Conservation (phyloP, 2,888 invertebrate genomes). For the Linnaemya vulpina region DNA sequence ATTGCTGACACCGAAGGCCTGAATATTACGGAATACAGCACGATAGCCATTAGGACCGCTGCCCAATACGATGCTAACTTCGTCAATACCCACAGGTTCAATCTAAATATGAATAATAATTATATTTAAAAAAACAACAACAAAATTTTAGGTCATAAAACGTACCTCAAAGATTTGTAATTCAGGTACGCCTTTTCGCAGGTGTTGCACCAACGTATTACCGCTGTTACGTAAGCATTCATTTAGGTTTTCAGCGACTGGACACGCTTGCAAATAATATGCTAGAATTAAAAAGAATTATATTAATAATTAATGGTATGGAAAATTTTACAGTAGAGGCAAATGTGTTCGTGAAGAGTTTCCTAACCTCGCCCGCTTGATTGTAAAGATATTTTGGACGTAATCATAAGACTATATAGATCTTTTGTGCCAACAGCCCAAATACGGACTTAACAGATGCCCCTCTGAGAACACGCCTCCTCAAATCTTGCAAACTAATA, state of each 20-base stretch:
- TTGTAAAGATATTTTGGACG: too few relatives aligned
- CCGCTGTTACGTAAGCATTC: conserved; percentile 89
- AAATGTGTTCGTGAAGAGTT: background rate
- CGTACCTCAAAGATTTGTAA: conserved; percentile 87
- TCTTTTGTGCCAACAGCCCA: too few relatives aligned
- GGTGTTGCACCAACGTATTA: conserved; percentile 88
- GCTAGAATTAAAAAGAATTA: conserved; percentile 82
- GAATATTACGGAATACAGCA: conserved; percentile 90
- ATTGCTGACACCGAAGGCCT: conserved; percentile 91
- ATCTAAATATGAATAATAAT: conserved; percentile 83
- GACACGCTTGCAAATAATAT: conserved; percentile 90
- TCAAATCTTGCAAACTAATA: too few relatives aligned
- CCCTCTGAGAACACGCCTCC: too few relatives aligned
- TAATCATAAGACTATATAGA: too few relatives aligned
- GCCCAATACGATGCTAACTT: conserved; percentile 91
- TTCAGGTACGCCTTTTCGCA: conserved; percentile 90
- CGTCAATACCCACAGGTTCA: conserved; percentile 92
- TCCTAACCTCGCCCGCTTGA: background rate
- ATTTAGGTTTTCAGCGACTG: conserved; percentile 88
- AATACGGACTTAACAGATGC: too few relatives aligned
- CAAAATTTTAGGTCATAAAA: background rate
- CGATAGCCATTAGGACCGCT: conserved; percentile 92
- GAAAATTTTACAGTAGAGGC: background rate
- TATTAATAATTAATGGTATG: conserved; percentile 20
- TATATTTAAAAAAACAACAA: too few relatives aligned